phyloP scores from a whole-genome alignment of 1,140 invertebrate species.

The Mactra quadrangularis region DNA sequence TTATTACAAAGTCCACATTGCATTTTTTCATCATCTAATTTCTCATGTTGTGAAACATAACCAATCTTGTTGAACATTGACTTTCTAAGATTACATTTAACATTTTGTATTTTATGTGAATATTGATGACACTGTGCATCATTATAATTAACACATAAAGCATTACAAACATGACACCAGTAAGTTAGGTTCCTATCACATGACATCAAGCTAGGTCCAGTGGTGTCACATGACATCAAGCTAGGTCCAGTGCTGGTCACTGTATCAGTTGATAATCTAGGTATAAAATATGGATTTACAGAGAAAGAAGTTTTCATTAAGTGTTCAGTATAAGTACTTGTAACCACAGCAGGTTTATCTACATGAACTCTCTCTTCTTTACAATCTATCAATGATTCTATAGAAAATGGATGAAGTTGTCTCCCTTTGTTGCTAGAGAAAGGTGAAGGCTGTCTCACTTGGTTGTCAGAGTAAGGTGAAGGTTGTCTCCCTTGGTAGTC shows the following conservation, averaged over 20 bases:
- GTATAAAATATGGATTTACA: too few relatives aligned
- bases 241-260: too few relatives aligned
- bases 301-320: not conserved
- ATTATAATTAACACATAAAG: conserved; percentile 23
- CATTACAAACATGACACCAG: conserved; percentile 59
- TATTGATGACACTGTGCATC: conserved; percentile 35
- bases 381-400: conserved; percentile 15
- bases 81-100: conserved; percentile 29
- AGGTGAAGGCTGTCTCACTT: too few relatives aligned
- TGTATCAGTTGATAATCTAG: too few relatives aligned
- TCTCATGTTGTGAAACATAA: conserved; percentile 25
- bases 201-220: too few relatives aligned
- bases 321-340: conserved; percentile 1
- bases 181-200: not conserved
- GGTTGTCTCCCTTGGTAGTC: not conserved
- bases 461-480: too few relatives aligned
- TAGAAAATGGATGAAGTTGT: conserved; percentile 55
- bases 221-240: too few relatives aligned
- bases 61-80: conserved; percentile 3
- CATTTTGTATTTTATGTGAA: conserved; percentile 2
- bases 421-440: too few relatives aligned
- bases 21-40: conserved; percentile 20
- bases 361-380: not conserved
- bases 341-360: conserved; percentile 8
- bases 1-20: conserved; percentile 54